A percentile compares a stretch with the other conserved stretches of the same genome.
Evolutionary conservation across 2,888 invertebrate genomes (phyloP).

Genomic region (Esperia sulphurella): DNA sequence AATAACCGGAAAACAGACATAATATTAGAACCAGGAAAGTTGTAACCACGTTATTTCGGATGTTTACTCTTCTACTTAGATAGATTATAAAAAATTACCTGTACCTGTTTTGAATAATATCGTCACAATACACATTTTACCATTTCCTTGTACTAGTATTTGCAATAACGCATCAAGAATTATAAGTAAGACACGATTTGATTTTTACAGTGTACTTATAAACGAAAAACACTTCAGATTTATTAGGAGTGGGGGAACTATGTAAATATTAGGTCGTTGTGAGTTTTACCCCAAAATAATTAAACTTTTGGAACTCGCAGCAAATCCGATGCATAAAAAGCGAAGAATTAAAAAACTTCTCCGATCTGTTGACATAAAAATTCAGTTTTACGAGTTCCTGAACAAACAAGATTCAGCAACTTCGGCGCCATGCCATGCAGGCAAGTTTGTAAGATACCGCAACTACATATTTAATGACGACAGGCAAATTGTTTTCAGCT

Average conservation of each 20-base stretch:
- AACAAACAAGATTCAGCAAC: conserved; percentile 30
- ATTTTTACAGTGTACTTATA: not conserved
- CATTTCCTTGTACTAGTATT: conserved; percentile 3
- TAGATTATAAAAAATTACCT: too few relatives aligned
- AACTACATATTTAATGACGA: conserved; percentile 38
- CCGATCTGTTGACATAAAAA: conserved; percentile 52
- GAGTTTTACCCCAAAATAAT: conserved; percentile 5
- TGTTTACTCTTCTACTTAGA: not conserved
- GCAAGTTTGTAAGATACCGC: conserved; percentile 16
- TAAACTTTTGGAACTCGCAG: conserved; percentile 22
- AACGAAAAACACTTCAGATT: not conserved
- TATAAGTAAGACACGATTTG: not conserved
- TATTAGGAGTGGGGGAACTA: not conserved
- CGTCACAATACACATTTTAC: conserved; percentile 2
- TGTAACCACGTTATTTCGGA: not conserved
- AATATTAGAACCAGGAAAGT: not conserved
- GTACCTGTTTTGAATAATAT: conserved; percentile 1
- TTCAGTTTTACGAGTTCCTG: conserved; percentile 47
- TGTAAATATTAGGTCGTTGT: conserved; percentile 6
- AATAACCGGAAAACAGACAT: not conserved
- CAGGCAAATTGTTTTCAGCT: conserved; percentile 33
- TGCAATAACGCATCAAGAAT: not conserved
- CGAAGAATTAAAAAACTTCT: conserved; percentile 57
- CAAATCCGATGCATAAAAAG: conserved; percentile 39
- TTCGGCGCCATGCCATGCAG: conserved; percentile 6